Evolutionary conservation across 2,888 invertebrate species (phyloP).

Genomic region (Anodontia alba): DNA sequence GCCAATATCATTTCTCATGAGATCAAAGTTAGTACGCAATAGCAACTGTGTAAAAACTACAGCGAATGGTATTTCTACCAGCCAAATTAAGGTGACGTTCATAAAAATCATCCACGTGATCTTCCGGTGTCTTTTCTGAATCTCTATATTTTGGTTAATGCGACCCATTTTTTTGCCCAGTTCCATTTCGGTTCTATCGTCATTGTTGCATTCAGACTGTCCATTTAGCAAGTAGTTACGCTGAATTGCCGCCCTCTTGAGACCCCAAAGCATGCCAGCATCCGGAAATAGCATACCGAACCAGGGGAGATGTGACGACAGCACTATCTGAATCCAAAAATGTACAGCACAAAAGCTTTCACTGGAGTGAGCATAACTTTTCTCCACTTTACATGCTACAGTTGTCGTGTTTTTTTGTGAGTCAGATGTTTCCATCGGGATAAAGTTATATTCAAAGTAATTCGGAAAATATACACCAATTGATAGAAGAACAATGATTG

Average conservation of each 20-base stretch:
- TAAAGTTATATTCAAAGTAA: slow-evolving; percentile 49
- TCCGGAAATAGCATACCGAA: slow-evolving; percentile 50
- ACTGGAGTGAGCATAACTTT: slow-evolving; percentile 26
- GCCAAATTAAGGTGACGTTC: slow-evolving; percentile 54
- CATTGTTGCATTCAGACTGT: background rate
- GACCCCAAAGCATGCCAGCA: slow-evolving; percentile 46
- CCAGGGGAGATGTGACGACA: slow-evolving; percentile 55
- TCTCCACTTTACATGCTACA: slow-evolving; percentile 44
- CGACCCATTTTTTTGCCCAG: background rate
- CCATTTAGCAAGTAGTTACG: slow-evolving; percentile 24
- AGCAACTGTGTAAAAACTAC: slow-evolving; percentile 41
- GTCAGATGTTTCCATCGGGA: slow-evolving; percentile 24
- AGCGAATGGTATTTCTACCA: slow-evolving; percentile 57
- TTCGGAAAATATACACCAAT: slow-evolving; percentile 29
- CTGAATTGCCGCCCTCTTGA: slow-evolving; percentile 34
- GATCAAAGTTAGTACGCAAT: slow-evolving; percentile 34
- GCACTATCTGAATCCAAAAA: slow-evolving; percentile 49
- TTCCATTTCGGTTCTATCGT: background rate
- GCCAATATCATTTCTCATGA: slow-evolving; percentile 42
- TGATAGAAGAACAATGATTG: slow-evolving; percentile 29
- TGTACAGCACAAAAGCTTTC: slow-evolving; percentile 32
- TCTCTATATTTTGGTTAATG: background rate
- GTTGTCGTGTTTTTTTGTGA: slow-evolving; percentile 22
- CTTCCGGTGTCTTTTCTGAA: background rate
- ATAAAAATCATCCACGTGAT: slow-evolving; percentile 47